Percentiles rank a stretch among this genome's conserved stretches.
Conservation (phyloP, 2,113 vertebrate species). For the Charina bottae region DNA sequence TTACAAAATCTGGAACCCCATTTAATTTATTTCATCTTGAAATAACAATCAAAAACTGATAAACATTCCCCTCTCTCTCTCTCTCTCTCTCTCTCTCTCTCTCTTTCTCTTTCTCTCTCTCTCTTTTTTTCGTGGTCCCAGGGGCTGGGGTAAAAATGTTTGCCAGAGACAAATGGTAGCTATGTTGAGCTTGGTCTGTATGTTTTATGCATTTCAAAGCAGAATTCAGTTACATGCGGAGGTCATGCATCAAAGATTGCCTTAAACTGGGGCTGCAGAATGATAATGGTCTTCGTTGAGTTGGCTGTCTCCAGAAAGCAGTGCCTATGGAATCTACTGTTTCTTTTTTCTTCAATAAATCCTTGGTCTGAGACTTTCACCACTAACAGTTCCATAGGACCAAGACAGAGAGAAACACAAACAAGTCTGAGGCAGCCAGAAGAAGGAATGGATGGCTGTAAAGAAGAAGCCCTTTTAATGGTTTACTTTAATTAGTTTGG, state of each 20-base stretch:
- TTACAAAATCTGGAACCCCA: background rate
- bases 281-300: background rate
- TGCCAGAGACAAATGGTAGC: background rate
- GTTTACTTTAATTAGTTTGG: background rate
- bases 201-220: background rate
- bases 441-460: background rate
- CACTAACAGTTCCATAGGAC: background rate
- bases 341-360: background rate
- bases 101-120: background rate
- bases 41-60: background rate
- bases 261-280: background rate
- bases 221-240: background rate
- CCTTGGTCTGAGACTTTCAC: background rate
- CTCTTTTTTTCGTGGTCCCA: background rate
- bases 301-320: background rate
- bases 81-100: no score
- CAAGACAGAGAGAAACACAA: background rate
- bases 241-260: background rate
- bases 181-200: background rate
- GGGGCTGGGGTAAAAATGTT: background rate
- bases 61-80: no score
- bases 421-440: background rate
- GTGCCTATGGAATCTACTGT: background rate
- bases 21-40: background rate
- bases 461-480: background rate